Evolutionary conservation across 2,797 vertebrate species (phyloP), one percentile per base, ranked within the genome.

Genomic region (Bradypodion ventrale): DNA sequence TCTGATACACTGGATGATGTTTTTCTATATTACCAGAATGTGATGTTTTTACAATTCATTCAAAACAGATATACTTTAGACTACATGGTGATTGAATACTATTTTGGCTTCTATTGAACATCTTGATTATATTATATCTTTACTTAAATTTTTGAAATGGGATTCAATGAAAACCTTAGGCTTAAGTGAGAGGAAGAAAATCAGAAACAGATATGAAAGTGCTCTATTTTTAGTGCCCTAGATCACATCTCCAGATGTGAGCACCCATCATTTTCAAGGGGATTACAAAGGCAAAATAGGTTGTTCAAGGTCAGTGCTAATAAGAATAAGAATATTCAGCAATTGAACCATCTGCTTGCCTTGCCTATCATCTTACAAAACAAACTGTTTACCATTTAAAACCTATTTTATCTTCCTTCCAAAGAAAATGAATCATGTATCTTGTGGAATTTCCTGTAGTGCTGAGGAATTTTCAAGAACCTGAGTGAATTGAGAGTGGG

Each of bases 301-400:
- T 49, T 37, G 35, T 46, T 77, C 42, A 85, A 77, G 73, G 12
- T 75, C 56, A 70, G 76, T 49, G n/a, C 7, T 77, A 59, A 75
- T 60, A 65, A 37, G 63, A 74, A 74, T 35, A 63, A 74, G 73
- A 62, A 70, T 8, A 27, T 32, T 46, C 56, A 62, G 25, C 46
- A 72, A 77, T 8, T 49, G 56, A 75, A 86, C 46, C 65, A 46
- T 60, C 52, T 76, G 42, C 69, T 72, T 19, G 72, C 44, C 62
- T 86, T 82, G 12, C 32, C 79, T 32, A 70, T 72, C 42, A n/a
- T 72, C n/a, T 82, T 63, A 40, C 42, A 49, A 29, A 27, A 82
- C 74, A 82, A 85, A 85, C 12, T 69, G 21, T 82, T 85, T 82
- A 70, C 44, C 78, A 76, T 75, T 80, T 80, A 56, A 25, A 27